Evolutionary conservation across 2,888 invertebrate genomes (phyloP), one percentile per base, ranked within the genome.

Genomic region (Thyatira batis): DNA sequence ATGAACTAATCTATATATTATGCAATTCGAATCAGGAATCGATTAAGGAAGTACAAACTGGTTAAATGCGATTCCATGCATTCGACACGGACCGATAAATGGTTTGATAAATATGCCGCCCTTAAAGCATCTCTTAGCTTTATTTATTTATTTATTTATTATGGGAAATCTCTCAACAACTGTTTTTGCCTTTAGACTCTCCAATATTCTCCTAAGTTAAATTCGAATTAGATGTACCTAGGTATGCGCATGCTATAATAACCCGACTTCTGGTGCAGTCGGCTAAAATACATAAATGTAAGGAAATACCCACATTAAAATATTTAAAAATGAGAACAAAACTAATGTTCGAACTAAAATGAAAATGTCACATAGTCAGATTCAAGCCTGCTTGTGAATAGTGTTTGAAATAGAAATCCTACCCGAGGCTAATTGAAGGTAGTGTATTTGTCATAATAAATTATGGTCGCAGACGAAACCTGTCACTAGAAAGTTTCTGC

Each of bases 1-100:
- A 27, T 20, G 46, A 27, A 20, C 48, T 48, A 48, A 48, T 48
- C 28, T 48, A 48, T 48, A 48, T 48, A 48, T 48, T 48, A 48
- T 48, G 20, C 48, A 48, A 27, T 11, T 10, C 28, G 17, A 17
- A 48, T 27, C 48, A 27, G 28, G 17, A 17, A 48, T 27, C 48
- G 48, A 48, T 27, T 48, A 20, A 48, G 48, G 27, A 27, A 48
- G 48, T 28, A 21, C 17, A 27, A 20, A 27, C 20, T 48, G 48
- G 27, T 45, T 45, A 2, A 20, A 3, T 23, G 20, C 20, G 10
- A 25, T 46, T 23, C 8, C 13, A 25, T 13, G 39, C 39, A 39
- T 39, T 39, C n/a, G 39, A 39, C 39, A 39, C 5, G 39, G 4
- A n/a, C 8, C 39, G 39, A 39, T 39, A 39, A 39, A 23, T 39